phyloP scores from a whole-genome alignment of 2,888 invertebrate species.

The Pachydiplax longipennis region DNA sequence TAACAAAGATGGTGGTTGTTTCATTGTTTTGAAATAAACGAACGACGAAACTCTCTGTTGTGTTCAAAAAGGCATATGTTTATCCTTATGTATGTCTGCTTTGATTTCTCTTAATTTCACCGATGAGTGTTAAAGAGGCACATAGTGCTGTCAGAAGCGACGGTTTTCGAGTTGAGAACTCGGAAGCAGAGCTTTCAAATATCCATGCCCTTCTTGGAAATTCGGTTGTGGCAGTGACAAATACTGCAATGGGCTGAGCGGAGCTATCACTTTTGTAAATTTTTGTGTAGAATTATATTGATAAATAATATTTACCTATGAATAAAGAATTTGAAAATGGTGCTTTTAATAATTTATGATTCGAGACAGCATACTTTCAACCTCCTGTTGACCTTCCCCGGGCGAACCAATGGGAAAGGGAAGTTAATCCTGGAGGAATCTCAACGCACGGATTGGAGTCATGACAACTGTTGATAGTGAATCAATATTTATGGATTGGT shows the following conservation, averaged over 20 bases:
- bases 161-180: not conserved
- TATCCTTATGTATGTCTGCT: not conserved
- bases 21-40: not conserved
- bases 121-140: not conserved
- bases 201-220: not conserved
- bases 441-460: too few species aligned
- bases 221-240: not conserved
- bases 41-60: not conserved
- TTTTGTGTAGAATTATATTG: conserved; percentile 38
- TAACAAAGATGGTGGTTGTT: not conserved
- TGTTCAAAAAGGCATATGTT: not conserved
- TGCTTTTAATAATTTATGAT: too few species aligned
- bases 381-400: too few species aligned
- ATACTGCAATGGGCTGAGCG: conserved; percentile 37
- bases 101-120: not conserved
- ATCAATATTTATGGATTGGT: too few species aligned
- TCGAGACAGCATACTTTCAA: too few species aligned
- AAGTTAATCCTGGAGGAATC: too few species aligned
- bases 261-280: conserved; percentile 44
- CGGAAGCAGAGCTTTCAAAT: not conserved
- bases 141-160: not conserved
- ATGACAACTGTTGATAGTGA: too few species aligned
- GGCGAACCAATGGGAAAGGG: too few species aligned
- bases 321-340: conserved; percentile 23
- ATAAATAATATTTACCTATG: conserved; percentile 43